A percentile compares a stretch with the other conserved stretches of the same genome.
These are phyloP conservation scores for Disparrhopalites patrizii DNA, from an alignment of 2,888 invertebrate genomes.

Conservation along the genomic window DNA sequence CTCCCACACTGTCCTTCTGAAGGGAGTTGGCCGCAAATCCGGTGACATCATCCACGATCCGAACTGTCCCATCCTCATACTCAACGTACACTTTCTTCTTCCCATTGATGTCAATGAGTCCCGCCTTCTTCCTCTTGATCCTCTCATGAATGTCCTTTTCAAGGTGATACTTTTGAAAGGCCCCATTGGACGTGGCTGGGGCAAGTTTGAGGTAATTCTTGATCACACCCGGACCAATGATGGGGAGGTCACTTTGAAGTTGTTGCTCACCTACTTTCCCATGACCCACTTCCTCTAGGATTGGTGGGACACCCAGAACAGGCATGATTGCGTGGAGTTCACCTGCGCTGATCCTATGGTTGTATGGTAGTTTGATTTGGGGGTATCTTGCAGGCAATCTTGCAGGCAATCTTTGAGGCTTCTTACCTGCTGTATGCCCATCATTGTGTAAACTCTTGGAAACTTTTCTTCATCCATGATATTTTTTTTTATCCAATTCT, in stretches of 20 bases:
- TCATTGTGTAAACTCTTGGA: neutral
- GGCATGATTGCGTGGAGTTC: neutral
- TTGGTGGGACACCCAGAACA: slow-evolving; percentile 9
- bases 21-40: neutral
- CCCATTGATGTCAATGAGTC: slow-evolving; percentile 15
- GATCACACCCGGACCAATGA: neutral
- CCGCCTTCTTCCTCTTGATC: slow-evolving; percentile 15
- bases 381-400: neutral
- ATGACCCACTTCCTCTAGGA: slow-evolving; percentile 24
- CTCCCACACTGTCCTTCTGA: neutral
- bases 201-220: slow-evolving; percentile 12
- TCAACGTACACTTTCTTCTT: slow-evolving; percentile 22
- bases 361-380: neutral
- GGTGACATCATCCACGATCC: slow-evolving; percentile 1
- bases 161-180: slow-evolving; percentile 11
- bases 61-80: slow-evolving; percentile 13
- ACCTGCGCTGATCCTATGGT: neutral
- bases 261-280: slow-evolving; percentile 2
- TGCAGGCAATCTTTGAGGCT: neutral
- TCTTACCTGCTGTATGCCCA: slow-evolving; percentile 1
- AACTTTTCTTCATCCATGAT: too few relatives aligned
- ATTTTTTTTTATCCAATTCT: too few relatives aligned
- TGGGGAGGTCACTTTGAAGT: neutral
- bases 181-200: neutral
- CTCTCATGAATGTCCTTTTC: neutral